phyloP scores from a whole-genome alignment of 2,113 vertebrate species.

The Nanorana parkeri region DNA sequence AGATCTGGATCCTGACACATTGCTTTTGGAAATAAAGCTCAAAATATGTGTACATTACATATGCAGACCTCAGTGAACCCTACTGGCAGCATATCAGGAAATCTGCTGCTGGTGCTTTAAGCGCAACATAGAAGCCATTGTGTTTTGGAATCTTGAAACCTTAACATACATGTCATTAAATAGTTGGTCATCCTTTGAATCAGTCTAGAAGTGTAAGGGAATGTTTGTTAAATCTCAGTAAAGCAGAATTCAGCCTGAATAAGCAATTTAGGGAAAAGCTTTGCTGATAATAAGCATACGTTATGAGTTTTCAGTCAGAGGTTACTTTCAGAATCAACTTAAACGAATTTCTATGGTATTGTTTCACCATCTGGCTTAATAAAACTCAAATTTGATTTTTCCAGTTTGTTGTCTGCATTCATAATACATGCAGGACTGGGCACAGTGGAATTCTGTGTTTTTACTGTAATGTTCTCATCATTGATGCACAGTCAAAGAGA shows the following conservation, averaged over 20 bases:
- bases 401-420: constrained; percentile 4
- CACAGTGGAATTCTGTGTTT: constrained; percentile 10
- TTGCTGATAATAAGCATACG: background rate
- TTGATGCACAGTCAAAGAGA: background rate
- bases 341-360: background rate
- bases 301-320: constrained; percentile 7
- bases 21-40: too few species aligned
- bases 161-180: too few species aligned
- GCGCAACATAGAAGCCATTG: too few species aligned
- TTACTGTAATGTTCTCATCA: background rate
- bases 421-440: background rate
- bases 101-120: too few species aligned
- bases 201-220: background rate
- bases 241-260: background rate
- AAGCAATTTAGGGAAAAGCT: background rate
- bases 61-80: too few species aligned
- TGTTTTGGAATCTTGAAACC: too few species aligned
- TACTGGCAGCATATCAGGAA: too few species aligned
- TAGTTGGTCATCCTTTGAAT: too few species aligned
- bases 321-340: constrained; percentile 30
- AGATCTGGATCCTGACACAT: too few species aligned
- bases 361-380: constrained; percentile 39
- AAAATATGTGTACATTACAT: too few species aligned
- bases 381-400: constrained; percentile 13
- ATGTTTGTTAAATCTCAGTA: background rate